Base-by-base conservation (phyloP, 2,888 invertebrate species). In the Acanthosepion lycidas region DNA sequence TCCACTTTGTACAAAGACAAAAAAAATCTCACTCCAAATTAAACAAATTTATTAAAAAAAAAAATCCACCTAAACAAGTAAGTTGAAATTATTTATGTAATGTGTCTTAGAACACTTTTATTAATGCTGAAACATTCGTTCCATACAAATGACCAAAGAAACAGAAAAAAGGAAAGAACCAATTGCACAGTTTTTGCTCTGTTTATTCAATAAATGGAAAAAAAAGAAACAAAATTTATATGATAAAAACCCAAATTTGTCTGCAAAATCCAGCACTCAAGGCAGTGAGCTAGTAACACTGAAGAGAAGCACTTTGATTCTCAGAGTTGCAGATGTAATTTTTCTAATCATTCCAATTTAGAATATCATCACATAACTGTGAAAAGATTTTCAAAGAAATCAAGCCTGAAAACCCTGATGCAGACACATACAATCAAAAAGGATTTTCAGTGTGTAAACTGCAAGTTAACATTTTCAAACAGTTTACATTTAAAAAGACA, bases 401-500 rank as follows among this genome's bases (percentile, higher is more conserved):
- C 78, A 28, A 78, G n/a, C 28, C n/a, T 78, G 9, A 78, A 6
- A 78, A n/a, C 3, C 6, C 59, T 5, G 23, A 78, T 78, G n/a
- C 28, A 28, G 12, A 78, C 78, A n/a, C n/a, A 78, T 18, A 78
- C 78, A n/a, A 97, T 97, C 5, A 96, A 97, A 2, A 96, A 97
- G 59, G 97, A 97, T 0, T 97, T 97, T 95, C 96, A 96, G 51
- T 97, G 97, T 95, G 95, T 95, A 6, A 93, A 96, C 8, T 97
- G 97, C 95, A 95, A 95, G 26, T 93, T 93, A 53, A 93, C 91
- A 0, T 95, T 95, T 91, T 48, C 78, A n/a, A n/a, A 78, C n/a
- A 78, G 78, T n/a, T 78, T 78, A 78, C 78, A 92, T 51, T 91
- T 95, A n/a, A 94, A 55, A 15, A 94, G 94, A 51, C 95, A 95